Base-by-base conservation (phyloP, 2,113 vertebrate genomes). In the Mionectes macconnelli region DNA sequence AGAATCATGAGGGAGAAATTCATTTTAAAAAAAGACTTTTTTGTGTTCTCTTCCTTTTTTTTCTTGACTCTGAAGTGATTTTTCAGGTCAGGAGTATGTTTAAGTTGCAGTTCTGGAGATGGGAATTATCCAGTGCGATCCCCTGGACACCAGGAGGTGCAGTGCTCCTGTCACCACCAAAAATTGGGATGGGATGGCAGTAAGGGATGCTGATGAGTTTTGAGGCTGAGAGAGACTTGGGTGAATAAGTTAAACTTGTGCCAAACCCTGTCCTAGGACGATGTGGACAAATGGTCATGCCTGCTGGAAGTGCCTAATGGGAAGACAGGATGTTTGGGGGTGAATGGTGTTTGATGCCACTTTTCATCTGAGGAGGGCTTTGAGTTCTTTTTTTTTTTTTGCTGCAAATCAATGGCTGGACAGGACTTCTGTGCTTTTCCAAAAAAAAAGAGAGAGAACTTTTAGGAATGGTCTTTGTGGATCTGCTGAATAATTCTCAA, bases 261-360 rank as follows among this genome's bases (percentile, higher is more conserved):
- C 42, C 8, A 25, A 82, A 28, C 6, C 25, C 60, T 39, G 0
- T 53, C 55, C 31, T 42, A 57, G 56, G 56, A 25, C 44, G 60
- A 10, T 21, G 14, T 6, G 56, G 56, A 14, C 20, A n/a, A 31
- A 6, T 17, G 64, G 53, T 24, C 1, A 0, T 13, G 10, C 27
- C 77, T 56, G 49, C 30, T 87, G 59, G n/a, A 81, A 59, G 14
- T 25, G n/a, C 33, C 74, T 21, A 20, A 24, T 21, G 18, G 39
- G 62, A 59, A 59, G 52, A 23, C 25, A 23, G 17, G 24, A 10
- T 64, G 13, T 60, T 81, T 66, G 47, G 40, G 35, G 16, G 17
- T n/a, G 42, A 42, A 12, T 62, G 42, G n/a, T 30, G 17, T 69
- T 57, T 57, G 2, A 19, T 74, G 44, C 42, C 17, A 1, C n/a